Base-by-base conservation (phyloP, 2,113 vertebrate genomes). In the Colistium nudipinnis region DNA sequence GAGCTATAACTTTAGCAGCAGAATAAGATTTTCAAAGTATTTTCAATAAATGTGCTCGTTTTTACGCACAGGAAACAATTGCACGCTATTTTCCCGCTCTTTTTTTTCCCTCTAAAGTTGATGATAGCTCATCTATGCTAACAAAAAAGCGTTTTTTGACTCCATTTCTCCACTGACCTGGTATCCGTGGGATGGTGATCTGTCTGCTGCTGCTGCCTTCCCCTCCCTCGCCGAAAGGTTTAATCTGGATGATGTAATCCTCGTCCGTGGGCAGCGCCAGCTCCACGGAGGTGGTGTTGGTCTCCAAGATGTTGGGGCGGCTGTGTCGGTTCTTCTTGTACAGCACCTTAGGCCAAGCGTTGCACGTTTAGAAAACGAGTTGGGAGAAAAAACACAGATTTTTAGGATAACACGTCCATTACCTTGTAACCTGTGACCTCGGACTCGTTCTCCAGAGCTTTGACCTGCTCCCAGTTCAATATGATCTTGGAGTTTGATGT, bases 371-470 rank as follows among this genome's bases (percentile, higher is more conserved):
- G n/a, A n/a, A n/a, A n/a, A n/a, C n/a, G 12, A 19, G 57, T 47
- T 12, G 41, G 47, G 20, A 45, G 36, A 36, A 30, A 49, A 66
- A 45, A 52, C 33, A 61, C 17, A 68, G 71, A 51, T 60, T 62
- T 68, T 31, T 7, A 30, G 55, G 59, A 72, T 76, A 22, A 71
- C 25, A 11, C 19, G 30, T 11, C 9, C 24, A 94, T 92, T 92
- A 99, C 98, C 93, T 99, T 98, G 90, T 99, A 99, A 71, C 98
- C 98, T 51, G 94, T 98, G 83, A 99, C 97, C 91, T 99, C 97
- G 0, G 98, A 99, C 91, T 99, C 98, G 13, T 99, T 97, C 87
- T 97, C 96, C 90, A 96, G 88, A 1, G 98, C 96, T 81, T 96
- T 98, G 85, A 99, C 98, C 80, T 96, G 96, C 90, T 99, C 98